Percentiles rank a stretch among this genome's conserved stretches.
Evolutionary conservation across 1,140 invertebrate genomes (phyloP).

Genomic region (Cepaea nemoralis): DNA sequence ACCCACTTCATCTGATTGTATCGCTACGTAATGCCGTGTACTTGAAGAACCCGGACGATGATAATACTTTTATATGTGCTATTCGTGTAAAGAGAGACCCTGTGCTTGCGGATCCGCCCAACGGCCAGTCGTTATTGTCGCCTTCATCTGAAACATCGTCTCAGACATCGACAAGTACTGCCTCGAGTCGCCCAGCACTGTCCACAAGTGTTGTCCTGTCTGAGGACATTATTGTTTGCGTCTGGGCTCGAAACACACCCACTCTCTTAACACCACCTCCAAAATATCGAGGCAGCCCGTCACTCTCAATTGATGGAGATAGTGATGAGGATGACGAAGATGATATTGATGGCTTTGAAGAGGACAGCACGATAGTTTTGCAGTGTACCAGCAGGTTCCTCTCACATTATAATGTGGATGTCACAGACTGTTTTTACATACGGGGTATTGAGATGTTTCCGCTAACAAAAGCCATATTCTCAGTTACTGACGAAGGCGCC

Average conservation of each 20-base stretch:
- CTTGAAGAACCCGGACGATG: slow-evolving; percentile 37
- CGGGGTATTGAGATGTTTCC: slow-evolving; percentile 51
- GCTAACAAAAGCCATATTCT: slow-evolving; percentile 56
- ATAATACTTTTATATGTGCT: slow-evolving; percentile 45
- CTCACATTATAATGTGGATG: slow-evolving; percentile 55
- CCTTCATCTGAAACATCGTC: neutral
- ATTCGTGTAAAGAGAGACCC: slow-evolving; percentile 34
- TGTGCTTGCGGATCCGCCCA: neutral
- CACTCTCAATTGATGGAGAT: slow-evolving; percentile 33
- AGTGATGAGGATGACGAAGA: slow-evolving; percentile 20
- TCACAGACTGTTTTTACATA: slow-evolving; percentile 49
- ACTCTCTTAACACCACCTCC: neutral
- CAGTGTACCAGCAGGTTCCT: slow-evolving; percentile 52
- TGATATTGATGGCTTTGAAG: slow-evolving; percentile 21
- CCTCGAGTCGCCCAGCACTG: neutral
- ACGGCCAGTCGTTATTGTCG: neutral
- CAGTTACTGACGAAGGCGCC: slow-evolving; percentile 62
- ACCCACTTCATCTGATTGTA: slow-evolving; percentile 48
- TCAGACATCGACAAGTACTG: neutral
- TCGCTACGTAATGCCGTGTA: slow-evolving; percentile 26
- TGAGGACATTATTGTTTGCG: slow-evolving; percentile 47
- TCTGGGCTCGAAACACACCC: slow-evolving; percentile 33
- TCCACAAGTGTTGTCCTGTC: slow-evolving; percentile 31
- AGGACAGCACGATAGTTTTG: neutral
- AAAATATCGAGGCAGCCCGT: neutral